phyloP scores from a whole-genome alignment of 2,888 invertebrate genomes.

The Coronaproctus castanopsis region DNA sequence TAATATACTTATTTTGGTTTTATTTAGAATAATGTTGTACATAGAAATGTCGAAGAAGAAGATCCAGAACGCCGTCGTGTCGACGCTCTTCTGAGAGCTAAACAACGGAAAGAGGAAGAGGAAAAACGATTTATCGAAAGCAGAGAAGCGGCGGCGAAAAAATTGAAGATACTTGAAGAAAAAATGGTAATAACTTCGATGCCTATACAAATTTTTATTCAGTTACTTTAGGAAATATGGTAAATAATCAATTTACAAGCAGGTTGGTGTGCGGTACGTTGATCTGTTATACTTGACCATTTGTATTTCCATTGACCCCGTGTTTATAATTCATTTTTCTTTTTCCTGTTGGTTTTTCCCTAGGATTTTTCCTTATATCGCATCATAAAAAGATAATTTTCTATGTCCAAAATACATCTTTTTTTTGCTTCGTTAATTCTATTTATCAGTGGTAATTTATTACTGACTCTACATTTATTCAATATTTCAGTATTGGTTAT shows the following conservation, averaged over 20 bases:
- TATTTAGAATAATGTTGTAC: background rate
- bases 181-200: conserved; percentile 5
- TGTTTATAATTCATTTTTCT: background rate
- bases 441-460: too few relatives aligned
- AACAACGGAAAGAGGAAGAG: conserved; percentile 15
- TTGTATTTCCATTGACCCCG: background rate
- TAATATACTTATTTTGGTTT: too few relatives aligned
- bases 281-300: background rate
- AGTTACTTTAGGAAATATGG: too few relatives aligned
- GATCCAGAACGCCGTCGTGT: conserved; percentile 9
- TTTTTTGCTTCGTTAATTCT: too few relatives aligned
- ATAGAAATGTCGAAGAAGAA: conserved; percentile 12
- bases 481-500: too few relatives aligned
- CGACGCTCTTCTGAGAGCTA: conserved; percentile 13
- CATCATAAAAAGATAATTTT: too few relatives aligned
- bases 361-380: too few relatives aligned
- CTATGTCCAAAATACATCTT: too few relatives aligned
- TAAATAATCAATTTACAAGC: too few relatives aligned
- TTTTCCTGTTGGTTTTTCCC: background rate
- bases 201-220: background rate
- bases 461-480: too few relatives aligned
- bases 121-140: conserved; percentile 43
- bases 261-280: too few relatives aligned
- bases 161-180: conserved; percentile 36
- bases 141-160: conserved; percentile 41